Base-by-base conservation (phyloP, 2,797 vertebrate genomes). In the Buphagus erythrorhynchus region DNA sequence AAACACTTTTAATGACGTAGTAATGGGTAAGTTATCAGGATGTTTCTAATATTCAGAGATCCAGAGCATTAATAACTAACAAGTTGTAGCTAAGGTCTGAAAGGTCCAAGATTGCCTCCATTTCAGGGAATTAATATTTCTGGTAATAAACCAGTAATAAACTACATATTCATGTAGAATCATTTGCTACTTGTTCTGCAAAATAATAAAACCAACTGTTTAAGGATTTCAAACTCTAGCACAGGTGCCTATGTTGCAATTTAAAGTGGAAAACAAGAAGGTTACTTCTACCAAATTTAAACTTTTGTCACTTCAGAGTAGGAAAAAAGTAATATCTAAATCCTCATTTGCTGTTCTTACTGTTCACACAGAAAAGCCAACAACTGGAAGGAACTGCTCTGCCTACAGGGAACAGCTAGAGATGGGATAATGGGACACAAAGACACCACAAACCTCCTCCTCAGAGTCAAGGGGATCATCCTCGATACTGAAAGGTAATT, bases 381-480 rank as follows among this genome's bases (percentile, higher is more conserved):
- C 61, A 83, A 74, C n/a, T 58, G 51, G 35, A 80, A 88, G 49
- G 46, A 88, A 72, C 35, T 77, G 31, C 43, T 77, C 33, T 85
- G 40, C 73, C 86, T 86, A 95, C 69, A 87, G 49, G 77, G 59
- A 91, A 67, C 17, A 88, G 46, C 86, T 86, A 71, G 2, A 42
- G 46, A 68, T 18, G 51, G 71, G 24, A 65, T 6, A 85, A 6
- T 11, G 93, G 59, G 40, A 78, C 8, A 86, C 26, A 86, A 6
- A 92, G 57, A 81, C 65, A 95, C 79, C 84, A 98, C 97, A 96
- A 96, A 97, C 97, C 95, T 97, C 96, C 67, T 96, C 91, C 57
- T 97, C 96, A 93, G 92, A 93, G 93, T 92, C 72, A 10, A 95
- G 82, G 74, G 82, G 58, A 92, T 76, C 83, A 89, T 97, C 97